Base-by-base conservation (phyloP, 2,888 invertebrate species). In the Caenorhabditis plicata region DNA sequence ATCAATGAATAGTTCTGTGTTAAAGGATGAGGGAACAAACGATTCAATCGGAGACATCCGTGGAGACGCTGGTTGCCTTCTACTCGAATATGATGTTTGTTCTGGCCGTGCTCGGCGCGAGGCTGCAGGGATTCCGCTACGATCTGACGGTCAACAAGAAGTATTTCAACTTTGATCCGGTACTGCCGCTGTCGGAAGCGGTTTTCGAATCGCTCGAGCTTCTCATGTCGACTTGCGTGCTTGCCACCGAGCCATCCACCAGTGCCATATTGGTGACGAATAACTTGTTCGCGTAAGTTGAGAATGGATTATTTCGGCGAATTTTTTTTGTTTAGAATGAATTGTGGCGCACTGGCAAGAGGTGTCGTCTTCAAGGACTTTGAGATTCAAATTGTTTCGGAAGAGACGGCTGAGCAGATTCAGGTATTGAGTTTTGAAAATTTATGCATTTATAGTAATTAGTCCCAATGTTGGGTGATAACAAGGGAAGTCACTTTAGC, bases 231-330 rank as follows among this genome's bases (percentile, higher is more conserved):
- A 77, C 77, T 51, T 78, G 77, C 45, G 75, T 78, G 11, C 49
- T 78, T 29, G 72, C 75, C 13, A 75, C 74, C 15, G 78, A 78
- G 39, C 78, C 78, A 17, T 72, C 71, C n/a, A 72, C 70, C 11
- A 74, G 71, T 54, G 74, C 78, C 22, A 78, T 78, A 27, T 52
- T 78, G 27, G 78, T 78, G 22, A 77, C 75, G 39, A 77, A 78
- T 49, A 79, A 75, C 43, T 56, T 77, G 9, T 78, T 78, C 51
- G 57, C 57, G 71, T 71, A 27, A 54, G 52, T 52, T 26, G 22
- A 23, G 11, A 19, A 33, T 9, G 4, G n/a, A 5, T n/a, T n/a
- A n/a, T n/a, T n/a, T n/a, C n/a, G n/a, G n/a, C n/a, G n/a, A n/a
- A 43, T 31, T 25, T 13, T 31, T 20, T 4, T 15, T 3, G 19